Evolutionary conservation across 2,888 invertebrate genomes (phyloP).

Genomic region (Tenthredo notha): DNA sequence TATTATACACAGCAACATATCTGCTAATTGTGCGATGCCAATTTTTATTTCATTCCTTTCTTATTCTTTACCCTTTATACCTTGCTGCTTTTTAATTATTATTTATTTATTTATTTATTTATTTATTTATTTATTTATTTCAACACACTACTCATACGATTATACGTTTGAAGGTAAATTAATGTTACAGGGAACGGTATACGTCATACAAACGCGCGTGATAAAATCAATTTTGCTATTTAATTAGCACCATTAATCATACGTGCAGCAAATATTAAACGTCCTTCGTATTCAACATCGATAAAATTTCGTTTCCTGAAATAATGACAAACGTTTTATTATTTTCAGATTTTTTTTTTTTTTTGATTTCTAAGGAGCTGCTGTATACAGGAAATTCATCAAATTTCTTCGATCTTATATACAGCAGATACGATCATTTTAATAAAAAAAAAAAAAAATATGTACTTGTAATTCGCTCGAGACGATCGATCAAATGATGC

Average conservation of each 20-base stretch:
- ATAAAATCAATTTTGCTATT: background rate
- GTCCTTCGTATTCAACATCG: background rate
- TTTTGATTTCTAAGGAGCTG: background rate
- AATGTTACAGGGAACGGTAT: background rate
- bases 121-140: background rate
- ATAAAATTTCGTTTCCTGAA: background rate
- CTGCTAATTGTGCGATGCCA: background rate
- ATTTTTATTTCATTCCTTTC: background rate
- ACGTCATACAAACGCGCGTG: background rate
- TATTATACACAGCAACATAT: too few species aligned
- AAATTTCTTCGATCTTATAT: background rate
- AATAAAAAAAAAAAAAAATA: background rate
- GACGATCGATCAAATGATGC: conserved; percentile 4
- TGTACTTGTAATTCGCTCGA: background rate
- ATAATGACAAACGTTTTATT: background rate
- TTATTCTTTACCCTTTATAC: background rate
- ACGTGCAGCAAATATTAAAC: background rate
- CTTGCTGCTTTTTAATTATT: too few species aligned
- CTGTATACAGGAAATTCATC: background rate
- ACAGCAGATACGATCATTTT: background rate
- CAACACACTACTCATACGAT: background rate
- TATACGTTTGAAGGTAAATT: background rate
- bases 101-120: background rate
- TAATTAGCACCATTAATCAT: background rate
- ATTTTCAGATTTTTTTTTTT: background rate